Conservation (phyloP, 2,113 vertebrate species). For the Phylloscopus whistleri region DNA sequence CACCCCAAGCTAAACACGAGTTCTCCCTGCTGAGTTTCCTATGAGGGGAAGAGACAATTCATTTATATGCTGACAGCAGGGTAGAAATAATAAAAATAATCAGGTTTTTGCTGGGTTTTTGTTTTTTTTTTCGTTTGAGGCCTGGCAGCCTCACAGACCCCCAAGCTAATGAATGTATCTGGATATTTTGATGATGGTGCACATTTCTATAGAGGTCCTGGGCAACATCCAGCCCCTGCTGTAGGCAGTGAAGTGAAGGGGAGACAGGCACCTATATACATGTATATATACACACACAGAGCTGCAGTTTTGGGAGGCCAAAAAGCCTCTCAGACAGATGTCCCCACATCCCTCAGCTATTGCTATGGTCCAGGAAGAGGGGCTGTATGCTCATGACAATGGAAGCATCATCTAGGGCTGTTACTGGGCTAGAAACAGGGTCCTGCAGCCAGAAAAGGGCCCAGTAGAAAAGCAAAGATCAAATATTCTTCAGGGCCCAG, state of each 20-base stretch:
- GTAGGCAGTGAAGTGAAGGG: neutral
- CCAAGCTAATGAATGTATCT: neutral
- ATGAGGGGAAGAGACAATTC: neutral
- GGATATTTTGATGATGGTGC: neutral
- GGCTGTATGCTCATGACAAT: neutral
- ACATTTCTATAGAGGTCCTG: neutral
- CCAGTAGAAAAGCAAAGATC: neutral
- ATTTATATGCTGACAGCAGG: constrained; percentile 19
- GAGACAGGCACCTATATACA: neutral
- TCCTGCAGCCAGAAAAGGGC: neutral
- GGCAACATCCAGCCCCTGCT: neutral
- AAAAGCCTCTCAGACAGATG: neutral
- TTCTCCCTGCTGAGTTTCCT: constrained; percentile 11
- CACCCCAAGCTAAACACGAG: neutral
- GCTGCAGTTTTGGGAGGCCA: neutral
- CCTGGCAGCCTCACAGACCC: neutral
- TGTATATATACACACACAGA: neutral
- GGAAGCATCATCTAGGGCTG: neutral
- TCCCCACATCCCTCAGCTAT: neutral
- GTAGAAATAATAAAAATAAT: constrained; percentile 35
- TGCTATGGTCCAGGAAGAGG: neutral
- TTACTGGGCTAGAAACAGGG: neutral
- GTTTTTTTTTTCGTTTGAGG: neutral
- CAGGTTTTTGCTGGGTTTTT: fast-evolving
- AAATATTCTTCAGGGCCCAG: neutral